phyloP scores from a whole-genome alignment of 2,113 vertebrate genomes.

The Xenus cinereus region DNA sequence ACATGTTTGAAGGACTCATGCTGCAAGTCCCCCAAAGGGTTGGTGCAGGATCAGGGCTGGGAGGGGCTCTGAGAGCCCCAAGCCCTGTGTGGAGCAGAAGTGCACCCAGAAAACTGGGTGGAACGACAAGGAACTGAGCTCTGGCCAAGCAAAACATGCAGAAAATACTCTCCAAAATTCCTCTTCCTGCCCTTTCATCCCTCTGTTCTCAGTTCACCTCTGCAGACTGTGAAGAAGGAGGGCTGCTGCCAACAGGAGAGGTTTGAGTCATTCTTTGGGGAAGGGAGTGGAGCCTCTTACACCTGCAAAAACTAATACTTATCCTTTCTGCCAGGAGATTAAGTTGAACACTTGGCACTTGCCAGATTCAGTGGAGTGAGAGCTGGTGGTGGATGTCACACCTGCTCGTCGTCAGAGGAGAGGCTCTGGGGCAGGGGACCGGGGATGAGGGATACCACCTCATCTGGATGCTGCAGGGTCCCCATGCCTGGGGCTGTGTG shows the following conservation, averaged over 20 bases:
- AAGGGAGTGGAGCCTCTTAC: neutral
- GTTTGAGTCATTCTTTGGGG: neutral
- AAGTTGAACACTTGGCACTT: neutral
- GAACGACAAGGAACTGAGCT: neutral
- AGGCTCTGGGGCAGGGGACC: neutral
- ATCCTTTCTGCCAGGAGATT: neutral
- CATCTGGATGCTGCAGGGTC: neutral
- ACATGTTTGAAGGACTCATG: neutral
- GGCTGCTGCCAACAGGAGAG: neutral
- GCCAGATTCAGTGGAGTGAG: neutral
- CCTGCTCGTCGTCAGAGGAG: neutral
- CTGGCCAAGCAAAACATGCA: neutral
- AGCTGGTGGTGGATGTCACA: neutral
- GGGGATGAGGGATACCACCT: neutral
- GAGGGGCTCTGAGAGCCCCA: neutral
- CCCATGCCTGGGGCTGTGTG: neutral
- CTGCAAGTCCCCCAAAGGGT: neutral
- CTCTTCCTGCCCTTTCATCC: neutral
- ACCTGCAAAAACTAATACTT: neutral
- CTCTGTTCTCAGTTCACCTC: neutral
- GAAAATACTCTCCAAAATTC: neutral
- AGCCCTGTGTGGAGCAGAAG: neutral
- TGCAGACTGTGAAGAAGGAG: neutral
- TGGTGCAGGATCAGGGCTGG: neutral
- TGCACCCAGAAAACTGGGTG: neutral